A percentile compares a stretch with the other conserved stretches of the same genome.
Conservation (phyloP, 1,140 invertebrate species). For the Drosophila takahashii region DNA sequence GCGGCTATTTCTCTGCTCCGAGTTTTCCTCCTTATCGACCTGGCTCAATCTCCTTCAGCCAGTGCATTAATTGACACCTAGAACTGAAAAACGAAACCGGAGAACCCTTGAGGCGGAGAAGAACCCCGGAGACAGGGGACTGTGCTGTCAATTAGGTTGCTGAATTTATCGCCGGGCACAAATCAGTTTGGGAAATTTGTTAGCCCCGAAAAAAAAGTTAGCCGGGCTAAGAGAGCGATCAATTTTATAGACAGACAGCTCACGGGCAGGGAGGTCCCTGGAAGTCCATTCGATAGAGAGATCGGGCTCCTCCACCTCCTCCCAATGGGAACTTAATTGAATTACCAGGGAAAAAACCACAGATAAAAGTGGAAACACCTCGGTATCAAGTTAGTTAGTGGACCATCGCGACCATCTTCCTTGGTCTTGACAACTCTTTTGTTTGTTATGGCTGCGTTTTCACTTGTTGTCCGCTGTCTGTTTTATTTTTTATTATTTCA, state of each 20-base stretch:
- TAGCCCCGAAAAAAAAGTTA: constrained; percentile 52
- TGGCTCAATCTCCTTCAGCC: constrained; percentile 57
- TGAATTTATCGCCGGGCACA: constrained; percentile 77
- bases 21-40: constrained; percentile 56
- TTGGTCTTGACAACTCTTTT: constrained; percentile 49
- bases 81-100: constrained; percentile 31
- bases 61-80: constrained; percentile 77
- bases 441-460: constrained; percentile 38
- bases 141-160: constrained; percentile 73
- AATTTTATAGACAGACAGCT: constrained; percentile 67
- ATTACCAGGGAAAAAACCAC: constrained; percentile 56
- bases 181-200: constrained; percentile 66
- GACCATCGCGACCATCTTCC: constrained; percentile 17
- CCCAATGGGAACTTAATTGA: constrained; percentile 75
- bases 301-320: constrained; percentile 10
- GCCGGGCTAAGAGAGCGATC: constrained; percentile 73
- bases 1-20: constrained; percentile 18
- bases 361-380: constrained; percentile 42
- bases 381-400: constrained; percentile 51
- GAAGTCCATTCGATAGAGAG: constrained; percentile 25
- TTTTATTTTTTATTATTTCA: constrained; percentile 66
- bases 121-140: constrained; percentile 46
- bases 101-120: constrained; percentile 26
- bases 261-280: constrained; percentile 22
- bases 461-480: constrained; percentile 46